These are phyloP conservation scores for Lasioglossum baleicum DNA, from an alignment of 1,140 invertebrate species.

Conservation along the genomic window DNA sequence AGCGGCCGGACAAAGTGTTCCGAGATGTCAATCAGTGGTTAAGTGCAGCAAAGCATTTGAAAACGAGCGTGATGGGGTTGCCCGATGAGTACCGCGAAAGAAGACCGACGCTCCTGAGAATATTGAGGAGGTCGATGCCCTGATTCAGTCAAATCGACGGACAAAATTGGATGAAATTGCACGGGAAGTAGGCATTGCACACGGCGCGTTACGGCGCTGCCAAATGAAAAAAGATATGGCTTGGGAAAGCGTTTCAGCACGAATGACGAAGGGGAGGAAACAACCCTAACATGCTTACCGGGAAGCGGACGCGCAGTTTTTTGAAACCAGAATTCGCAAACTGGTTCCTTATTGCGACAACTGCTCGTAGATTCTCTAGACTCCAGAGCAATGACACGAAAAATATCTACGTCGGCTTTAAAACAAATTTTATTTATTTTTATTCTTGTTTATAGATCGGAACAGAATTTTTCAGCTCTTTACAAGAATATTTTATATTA, in stretches of 20 bases:
- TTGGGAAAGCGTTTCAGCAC: background rate
- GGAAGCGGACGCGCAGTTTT: background rate
- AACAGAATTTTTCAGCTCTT: no score
- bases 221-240: background rate
- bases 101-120: background rate
- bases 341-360: background rate
- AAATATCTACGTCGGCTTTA: no score
- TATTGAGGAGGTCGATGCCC: background rate
- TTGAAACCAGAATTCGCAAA: background rate
- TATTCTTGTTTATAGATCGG: no score
- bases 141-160: constrained; percentile 5
- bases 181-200: background rate
- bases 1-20: background rate
- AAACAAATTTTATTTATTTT: no score
- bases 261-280: background rate
- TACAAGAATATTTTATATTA: no score
- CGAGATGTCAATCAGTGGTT: background rate
- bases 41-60: background rate
- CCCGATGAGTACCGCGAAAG: background rate
- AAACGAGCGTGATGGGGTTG: background rate
- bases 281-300: background rate
- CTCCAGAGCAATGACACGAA: background rate
- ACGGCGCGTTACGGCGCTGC: background rate
- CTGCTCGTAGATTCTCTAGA: background rate
- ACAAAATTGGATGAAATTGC: background rate